Percentiles rank a stretch among this genome's conserved stretches.
phyloP scores from a whole-genome alignment of 2,888 invertebrate species.

The Orthosia cruda region DNA sequence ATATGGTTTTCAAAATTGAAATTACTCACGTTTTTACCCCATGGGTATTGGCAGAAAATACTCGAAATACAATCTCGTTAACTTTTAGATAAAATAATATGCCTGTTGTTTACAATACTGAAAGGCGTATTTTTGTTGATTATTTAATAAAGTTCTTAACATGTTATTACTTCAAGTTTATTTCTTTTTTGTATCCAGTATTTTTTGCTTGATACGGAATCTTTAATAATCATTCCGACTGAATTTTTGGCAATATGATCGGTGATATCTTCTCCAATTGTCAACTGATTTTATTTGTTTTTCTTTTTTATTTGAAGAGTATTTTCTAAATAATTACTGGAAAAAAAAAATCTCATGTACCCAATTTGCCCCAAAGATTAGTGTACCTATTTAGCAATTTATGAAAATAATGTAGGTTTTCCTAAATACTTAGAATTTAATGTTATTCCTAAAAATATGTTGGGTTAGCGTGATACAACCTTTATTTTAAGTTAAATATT shows the following conservation, averaged over 20 bases:
- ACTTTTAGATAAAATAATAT: neutral
- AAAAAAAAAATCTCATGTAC: neutral
- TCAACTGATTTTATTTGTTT: neutral
- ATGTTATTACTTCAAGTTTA: too few species aligned
- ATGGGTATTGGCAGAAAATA: neutral
- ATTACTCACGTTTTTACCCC: neutral
- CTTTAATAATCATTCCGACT: neutral
- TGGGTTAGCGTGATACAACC: neutral
- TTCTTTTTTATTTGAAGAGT: neutral
- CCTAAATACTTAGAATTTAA: conserved; percentile 3
- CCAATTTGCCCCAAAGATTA: neutral
- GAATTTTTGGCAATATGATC: neutral
- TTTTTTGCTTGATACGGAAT: neutral
- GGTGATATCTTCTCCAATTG: neutral
- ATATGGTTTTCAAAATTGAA: neutral
- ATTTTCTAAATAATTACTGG: neutral
- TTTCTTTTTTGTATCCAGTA: neutral
- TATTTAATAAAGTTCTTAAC: too few species aligned
- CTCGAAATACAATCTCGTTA: neutral
- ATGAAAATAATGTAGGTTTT: neutral
- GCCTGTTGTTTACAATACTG: too few species aligned
- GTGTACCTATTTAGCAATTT: neutral
- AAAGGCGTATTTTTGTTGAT: too few species aligned
- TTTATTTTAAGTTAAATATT: neutral
- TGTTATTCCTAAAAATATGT: neutral